Base-by-base conservation (phyloP, 2,888 invertebrate species). In the Lepidocyrtinus sp. region DNA sequence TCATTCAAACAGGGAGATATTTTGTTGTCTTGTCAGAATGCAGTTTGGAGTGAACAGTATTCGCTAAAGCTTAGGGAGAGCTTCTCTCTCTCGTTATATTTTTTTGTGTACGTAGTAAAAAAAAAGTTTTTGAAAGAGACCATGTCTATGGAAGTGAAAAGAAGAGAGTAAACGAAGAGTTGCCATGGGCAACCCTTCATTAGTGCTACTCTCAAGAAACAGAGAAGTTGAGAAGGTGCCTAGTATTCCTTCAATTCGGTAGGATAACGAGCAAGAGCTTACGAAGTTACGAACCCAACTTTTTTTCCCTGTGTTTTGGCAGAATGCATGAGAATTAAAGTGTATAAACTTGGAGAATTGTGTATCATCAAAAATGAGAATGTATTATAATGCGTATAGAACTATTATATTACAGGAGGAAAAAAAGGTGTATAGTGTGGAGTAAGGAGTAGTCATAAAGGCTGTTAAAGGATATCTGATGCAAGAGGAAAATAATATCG, bases 181-280 rank as follows among this genome's bases (percentile, higher is more conserved):
- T 83, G 84, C 83, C 77, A 76, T 64, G 80, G 82, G 84, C 84
- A 84, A 84, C 84, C 82, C 83, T 84, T 84, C 84, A 84, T 84
- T 84, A 84, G 84, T 79, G 81, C 78, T 74, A 71, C 75, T 81
- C 81, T 81, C 75, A 75, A 81, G 26, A 74, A 63, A 73, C 61
- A 71, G 70, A 63, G 63, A 70, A 67, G 68, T 62, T 27, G 67
- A 50, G 69, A 75, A 75, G 81, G 75, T 72, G 81, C 81, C 81
- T 81, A 75, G 65, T n/a, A n/a, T n/a, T n/a, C n/a, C n/a, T n/a
- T n/a, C n/a, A 55, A 17, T 69, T 61, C 65, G 65, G 67, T n/a
- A n/a, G 59, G 22, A 59, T 59, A 59, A 59, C 59, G 59, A 59
- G 59, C 59, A 22, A 21, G 22, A n/a, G n/a, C n/a, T n/a, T n/a